phyloP scores from a whole-genome alignment of 2,888 invertebrate species.

The Watsonalla cultraria region DNA sequence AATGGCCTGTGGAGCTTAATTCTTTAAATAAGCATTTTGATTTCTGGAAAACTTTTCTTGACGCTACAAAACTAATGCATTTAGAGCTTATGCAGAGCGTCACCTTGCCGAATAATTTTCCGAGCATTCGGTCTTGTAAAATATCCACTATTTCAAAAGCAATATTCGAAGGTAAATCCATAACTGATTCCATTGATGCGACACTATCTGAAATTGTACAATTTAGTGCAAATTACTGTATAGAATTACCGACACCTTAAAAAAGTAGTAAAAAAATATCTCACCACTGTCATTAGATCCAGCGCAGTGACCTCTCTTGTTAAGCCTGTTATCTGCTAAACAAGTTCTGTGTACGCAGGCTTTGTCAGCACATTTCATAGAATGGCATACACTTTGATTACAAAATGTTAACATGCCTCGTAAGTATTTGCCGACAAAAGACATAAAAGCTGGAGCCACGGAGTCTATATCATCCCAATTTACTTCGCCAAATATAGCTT shows the following conservation, averaged over 20 bases:
- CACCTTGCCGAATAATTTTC: conserved; percentile 62
- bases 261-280: conserved; percentile 7
- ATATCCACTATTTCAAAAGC: conserved; percentile 66
- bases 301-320: conserved; percentile 60
- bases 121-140: conserved; percentile 59
- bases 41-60: conserved; percentile 57
- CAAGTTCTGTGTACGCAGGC: conserved; percentile 59
- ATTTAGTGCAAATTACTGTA: conserved; percentile 1
- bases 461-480: conserved; percentile 64
- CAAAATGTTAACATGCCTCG: conserved; percentile 63
- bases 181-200: conserved; percentile 60
- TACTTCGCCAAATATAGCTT: conserved; percentile 61
- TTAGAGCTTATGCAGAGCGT: conserved; percentile 62
- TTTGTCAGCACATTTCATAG: conserved; percentile 63
- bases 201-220: conserved; percentile 52
- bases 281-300: conserved; percentile 57
- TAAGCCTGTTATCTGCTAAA: conserved; percentile 46
- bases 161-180: conserved; percentile 65
- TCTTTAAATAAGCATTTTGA: conserved; percentile 55
- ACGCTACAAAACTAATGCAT: conserved; percentile 53
- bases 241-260: neutral
- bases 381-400: conserved; percentile 57
- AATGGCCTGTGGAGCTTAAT: conserved; percentile 50
- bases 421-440: conserved; percentile 69
- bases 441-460: conserved; percentile 61